These are phyloP conservation scores for Epinephelus fuscoguttatus DNA, from an alignment of 2,113 vertebrate genomes.

Conservation along the genomic window DNA sequence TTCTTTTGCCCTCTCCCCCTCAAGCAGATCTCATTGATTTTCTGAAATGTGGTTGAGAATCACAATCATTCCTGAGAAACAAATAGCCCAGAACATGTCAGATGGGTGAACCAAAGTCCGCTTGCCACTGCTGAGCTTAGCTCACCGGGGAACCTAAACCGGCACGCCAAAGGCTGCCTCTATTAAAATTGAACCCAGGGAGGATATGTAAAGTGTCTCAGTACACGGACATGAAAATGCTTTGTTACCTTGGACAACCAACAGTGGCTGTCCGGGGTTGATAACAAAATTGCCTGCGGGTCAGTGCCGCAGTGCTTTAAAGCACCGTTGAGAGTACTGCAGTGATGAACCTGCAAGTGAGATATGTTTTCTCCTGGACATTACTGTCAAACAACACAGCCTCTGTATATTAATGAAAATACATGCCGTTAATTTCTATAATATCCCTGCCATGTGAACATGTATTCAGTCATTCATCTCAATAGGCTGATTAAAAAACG, in stretches of 20 bases:
- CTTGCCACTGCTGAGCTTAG: conserved; percentile 46
- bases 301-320: conserved; percentile 33
- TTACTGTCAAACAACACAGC: conserved; percentile 11
- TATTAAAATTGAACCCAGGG: conserved; percentile 29
- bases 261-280: conserved; percentile 39
- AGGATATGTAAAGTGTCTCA: conserved; percentile 41
- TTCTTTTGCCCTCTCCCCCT: conserved; percentile 41
- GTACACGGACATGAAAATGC: conserved; percentile 33
- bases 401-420: conserved; percentile 15
- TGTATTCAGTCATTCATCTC: conserved; percentile 23
- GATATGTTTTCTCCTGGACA: conserved; percentile 19
- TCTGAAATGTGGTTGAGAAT: conserved; percentile 68
- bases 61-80: conserved; percentile 62
- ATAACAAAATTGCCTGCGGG: conserved; percentile 51
- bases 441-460: conserved; percentile 33
- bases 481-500: conserved; percentile 24
- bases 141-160: conserved; percentile 56
- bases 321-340: conserved; percentile 25
- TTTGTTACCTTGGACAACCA: conserved; percentile 48
- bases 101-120: conserved; percentile 55
- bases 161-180: conserved; percentile 43
- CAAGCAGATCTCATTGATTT: conserved; percentile 66
- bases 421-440: background rate
- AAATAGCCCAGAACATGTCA: conserved; percentile 59
- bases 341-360: conserved; percentile 26